Evolutionary conservation across 2,888 invertebrate genomes (phyloP).

Genomic region (Trissolcus japonicus): DNA sequence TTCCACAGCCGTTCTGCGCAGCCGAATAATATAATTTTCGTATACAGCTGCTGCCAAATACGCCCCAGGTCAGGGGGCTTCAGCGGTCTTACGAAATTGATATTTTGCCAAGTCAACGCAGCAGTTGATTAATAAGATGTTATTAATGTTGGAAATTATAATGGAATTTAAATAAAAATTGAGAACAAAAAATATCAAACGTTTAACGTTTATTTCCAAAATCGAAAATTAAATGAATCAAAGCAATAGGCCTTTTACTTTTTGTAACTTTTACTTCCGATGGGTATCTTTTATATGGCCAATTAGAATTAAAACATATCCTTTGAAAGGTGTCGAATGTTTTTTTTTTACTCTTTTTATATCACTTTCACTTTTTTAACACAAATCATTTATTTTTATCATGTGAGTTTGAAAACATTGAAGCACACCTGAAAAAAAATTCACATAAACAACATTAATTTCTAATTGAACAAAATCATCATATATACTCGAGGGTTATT

Average conservation of each 20-base stretch:
- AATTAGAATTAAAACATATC: no score
- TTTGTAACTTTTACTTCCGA: no score
- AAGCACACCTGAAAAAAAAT: no score
- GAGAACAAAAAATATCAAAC: no score
- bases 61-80: constrained; percentile 7
- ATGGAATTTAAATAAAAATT: neutral
- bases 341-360: no score
- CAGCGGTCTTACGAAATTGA: constrained; percentile 9
- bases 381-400: no score
- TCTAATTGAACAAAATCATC: neutral
- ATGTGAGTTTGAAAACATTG: no score
- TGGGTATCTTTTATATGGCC: no score
- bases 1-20: constrained; percentile 8
- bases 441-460: no score
- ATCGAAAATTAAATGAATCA: neutral
- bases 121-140: constrained; percentile 2
- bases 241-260: neutral
- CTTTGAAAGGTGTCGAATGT: no score
- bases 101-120: constrained; percentile 10
- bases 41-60: constrained; percentile 10
- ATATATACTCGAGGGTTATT: neutral
- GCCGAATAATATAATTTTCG: constrained; percentile 12
- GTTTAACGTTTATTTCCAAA: neutral
- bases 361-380: no score
- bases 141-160: neutral